A percentile compares a stretch with the other conserved stretches of the same genome.
These are phyloP conservation scores for Heterocephalus glaber DNA, from an alignment of 2,113 vertebrate species.

Conservation along the genomic window DNA sequence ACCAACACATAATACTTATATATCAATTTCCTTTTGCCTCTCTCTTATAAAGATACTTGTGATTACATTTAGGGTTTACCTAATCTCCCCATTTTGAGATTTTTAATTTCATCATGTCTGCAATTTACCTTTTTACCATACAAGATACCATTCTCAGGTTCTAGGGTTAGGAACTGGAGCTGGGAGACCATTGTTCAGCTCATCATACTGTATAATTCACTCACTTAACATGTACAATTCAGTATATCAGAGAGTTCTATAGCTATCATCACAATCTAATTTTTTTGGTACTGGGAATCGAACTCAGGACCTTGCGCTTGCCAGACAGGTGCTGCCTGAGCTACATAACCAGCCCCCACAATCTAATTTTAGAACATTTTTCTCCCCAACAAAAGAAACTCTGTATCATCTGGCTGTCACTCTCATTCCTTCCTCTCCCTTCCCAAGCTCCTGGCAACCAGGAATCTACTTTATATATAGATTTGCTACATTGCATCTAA, in stretches of 20 bases:
- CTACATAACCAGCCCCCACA: background rate
- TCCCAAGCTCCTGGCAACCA: background rate
- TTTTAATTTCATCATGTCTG: background rate
- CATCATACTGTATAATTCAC: background rate
- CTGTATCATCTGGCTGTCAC: background rate
- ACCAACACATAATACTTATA: background rate
- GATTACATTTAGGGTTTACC: background rate
- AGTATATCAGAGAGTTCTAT: background rate
- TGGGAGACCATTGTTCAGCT: background rate
- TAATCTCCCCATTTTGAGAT: background rate
- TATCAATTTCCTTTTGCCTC: background rate
- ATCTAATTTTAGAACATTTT: constrained; percentile 23
- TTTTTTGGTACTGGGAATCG: background rate
- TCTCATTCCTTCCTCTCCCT: background rate
- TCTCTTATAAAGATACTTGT: background rate
- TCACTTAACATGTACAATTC: background rate
- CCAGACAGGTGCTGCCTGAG: no score
- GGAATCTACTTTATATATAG: no score
- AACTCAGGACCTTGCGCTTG: no score
- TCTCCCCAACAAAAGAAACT: background rate
- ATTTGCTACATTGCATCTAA: background rate
- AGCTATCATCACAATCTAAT: background rate
- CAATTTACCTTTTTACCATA: background rate
- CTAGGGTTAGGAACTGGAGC: background rate
- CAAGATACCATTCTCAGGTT: background rate